phyloP scores from a whole-genome alignment of 2,113 vertebrate species.

The Malurus elegans region DNA sequence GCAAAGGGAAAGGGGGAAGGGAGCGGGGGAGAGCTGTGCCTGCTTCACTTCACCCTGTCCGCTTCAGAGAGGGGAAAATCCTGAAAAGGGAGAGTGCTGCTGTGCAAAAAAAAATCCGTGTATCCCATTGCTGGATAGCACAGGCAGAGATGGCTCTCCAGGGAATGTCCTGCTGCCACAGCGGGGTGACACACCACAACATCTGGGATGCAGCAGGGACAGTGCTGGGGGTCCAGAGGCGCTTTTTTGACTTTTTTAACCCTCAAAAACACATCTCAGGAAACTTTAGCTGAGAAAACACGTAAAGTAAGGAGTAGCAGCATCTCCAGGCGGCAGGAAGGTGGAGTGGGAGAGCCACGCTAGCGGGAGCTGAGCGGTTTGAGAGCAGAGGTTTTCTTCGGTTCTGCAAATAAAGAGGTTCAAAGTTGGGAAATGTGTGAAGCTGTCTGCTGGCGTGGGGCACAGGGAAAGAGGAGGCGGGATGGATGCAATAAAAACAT shows the following conservation, averaged over 20 bases:
- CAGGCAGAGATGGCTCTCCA: background rate
- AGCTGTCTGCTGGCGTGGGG: background rate
- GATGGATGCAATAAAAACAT: background rate
- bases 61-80: background rate
- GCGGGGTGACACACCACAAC: rapidly evolving
- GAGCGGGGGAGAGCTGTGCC: background rate
- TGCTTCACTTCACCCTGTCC: background rate
- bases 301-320: background rate
- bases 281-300: background rate
- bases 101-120: background rate
- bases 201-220: background rate
- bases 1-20: background rate
- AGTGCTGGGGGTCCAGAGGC: too few species aligned
- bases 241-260: rapidly evolving
- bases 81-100: background rate
- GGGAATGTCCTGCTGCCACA: background rate
- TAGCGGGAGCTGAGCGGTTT: rapidly evolving
- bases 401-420: background rate
- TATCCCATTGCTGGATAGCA: background rate
- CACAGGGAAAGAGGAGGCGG: background rate
- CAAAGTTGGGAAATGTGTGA: background rate
- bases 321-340: conserved; percentile 13
- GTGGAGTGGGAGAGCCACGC: conserved; percentile 51
- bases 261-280: background rate
- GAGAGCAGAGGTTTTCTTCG: background rate